Evolutionary conservation across 2,113 vertebrate genomes (phyloP), one percentile per base, ranked within the genome.

Genomic region (Rattus rattus): DNA sequence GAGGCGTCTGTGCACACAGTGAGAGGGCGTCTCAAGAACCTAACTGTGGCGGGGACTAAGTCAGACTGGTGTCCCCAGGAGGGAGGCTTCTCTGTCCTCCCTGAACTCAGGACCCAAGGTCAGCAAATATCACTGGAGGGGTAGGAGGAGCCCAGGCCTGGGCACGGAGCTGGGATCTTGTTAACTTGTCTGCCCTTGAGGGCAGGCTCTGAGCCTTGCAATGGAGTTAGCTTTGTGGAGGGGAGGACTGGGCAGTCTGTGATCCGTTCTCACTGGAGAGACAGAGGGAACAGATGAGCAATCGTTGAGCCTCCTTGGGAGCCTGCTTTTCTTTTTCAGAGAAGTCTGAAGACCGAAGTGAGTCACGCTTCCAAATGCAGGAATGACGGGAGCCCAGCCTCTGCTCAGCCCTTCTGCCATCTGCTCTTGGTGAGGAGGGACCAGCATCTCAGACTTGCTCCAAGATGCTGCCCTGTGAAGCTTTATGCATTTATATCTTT

Each of bases 351-450:
- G 95, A 91, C 59, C 2, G 13, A 65, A 39, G 54, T 93, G 97
- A 94, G 77, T 94, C 95, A 88, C 9, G 36, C 75, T 90, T 94
- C 95, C 88, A 70, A 94, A n/a, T 28, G 75, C 80, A 70, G 26
- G 17, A 67, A 49, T 13, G 65, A 85, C 33, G 7, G 22, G 65
- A 17, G 19, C 83, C 30, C 30, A 43, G 70, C 76, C 14, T 87
- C 54, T 54, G 3, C n/a, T 47, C 56, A 30, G 47, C 9, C 49
- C 69, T 56, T 30, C 33, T 11, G 47, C 56, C 0, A 1, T 11
- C 11, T 33, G 84, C 24, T 67, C 17, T 24, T 20, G 33, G 39
- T 19, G 65, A 81, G 65, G 63, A 52, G 77, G 30, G 33, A 47
- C 17, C 43, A 26, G 24, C 59, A 22, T 86, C 72, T 76, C 0